phyloP scores from a whole-genome alignment of 1,140 invertebrate genomes.

The Aphidius ervi region DNA sequence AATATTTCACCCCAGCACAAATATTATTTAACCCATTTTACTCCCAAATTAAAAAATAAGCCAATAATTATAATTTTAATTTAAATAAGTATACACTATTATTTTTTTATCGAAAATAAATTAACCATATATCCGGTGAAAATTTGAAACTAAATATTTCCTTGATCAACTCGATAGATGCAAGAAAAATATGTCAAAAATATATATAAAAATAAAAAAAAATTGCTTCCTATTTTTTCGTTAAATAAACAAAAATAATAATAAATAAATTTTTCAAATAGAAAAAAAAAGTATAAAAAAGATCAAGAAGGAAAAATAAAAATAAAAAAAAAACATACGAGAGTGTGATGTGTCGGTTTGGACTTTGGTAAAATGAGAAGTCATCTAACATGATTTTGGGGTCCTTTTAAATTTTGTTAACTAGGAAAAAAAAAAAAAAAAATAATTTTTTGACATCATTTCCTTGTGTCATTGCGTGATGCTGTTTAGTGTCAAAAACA shows the following conservation, averaged over 20 bases:
- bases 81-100: not conserved
- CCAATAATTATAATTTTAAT: conserved; percentile 6
- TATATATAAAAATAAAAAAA: too few species aligned
- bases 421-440: conserved; percentile 5
- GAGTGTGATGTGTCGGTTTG: conserved; percentile 5
- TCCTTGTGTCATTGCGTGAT: conserved; percentile 3
- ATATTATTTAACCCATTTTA: not conserved
- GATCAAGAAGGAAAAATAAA: not conserved
- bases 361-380: conserved; percentile 26
- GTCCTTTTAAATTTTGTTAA: conserved; percentile 14
- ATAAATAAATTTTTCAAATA: not conserved
- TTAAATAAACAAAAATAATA: too few species aligned
- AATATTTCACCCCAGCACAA: conserved; percentile 4
- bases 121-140: conserved; percentile 1
- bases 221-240: too few species aligned
- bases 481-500: not conserved
- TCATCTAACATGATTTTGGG: conserved; percentile 11
- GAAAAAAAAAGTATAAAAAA: conserved; percentile 6
- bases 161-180: not conserved
- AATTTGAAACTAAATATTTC: not conserved
- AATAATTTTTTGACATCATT: conserved; percentile 10
- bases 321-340: not conserved
- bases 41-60: not conserved
- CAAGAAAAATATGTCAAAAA: too few species aligned
- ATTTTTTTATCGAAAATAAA: not conserved